These are phyloP conservation scores for Oreamnos americanus DNA, from an alignment of 2,113 vertebrate species.

Conservation along the genomic window DNA sequence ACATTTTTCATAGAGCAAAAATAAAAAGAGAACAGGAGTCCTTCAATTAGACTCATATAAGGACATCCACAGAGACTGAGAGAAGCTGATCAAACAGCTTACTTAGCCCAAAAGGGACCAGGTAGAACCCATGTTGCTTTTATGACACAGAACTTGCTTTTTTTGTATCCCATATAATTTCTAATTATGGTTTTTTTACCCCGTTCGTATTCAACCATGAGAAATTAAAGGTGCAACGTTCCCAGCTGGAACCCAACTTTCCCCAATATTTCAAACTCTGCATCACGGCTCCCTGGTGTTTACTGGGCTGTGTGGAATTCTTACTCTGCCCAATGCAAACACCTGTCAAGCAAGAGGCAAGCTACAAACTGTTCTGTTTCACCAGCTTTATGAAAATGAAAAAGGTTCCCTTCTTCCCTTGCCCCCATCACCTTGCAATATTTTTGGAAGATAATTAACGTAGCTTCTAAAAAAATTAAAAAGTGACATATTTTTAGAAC, in stretches of 20 bases:
- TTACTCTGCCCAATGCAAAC: neutral
- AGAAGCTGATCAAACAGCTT: constrained; percentile 87
- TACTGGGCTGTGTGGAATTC: neutral
- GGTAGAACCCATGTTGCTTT: constrained; percentile 80
- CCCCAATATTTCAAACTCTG: neutral
- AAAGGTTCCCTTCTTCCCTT: neutral
- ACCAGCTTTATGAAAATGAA: neutral
- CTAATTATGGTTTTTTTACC: constrained; percentile 78
- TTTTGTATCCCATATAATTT: constrained; percentile 69
- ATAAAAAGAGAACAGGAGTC: constrained; percentile 87
- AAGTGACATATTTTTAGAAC: neutral
- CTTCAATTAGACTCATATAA: constrained; percentile 88
- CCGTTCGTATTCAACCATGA: constrained; percentile 47
- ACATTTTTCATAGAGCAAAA: constrained; percentile 88
- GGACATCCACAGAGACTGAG: constrained; percentile 86
- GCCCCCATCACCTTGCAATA: neutral
- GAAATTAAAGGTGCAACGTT: constrained; percentile 49
- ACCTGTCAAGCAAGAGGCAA: neutral
- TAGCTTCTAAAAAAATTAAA: neutral
- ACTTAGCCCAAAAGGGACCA: constrained; percentile 86
- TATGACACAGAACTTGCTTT: constrained; percentile 78
- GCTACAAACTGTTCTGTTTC: neutral
- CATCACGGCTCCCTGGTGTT: neutral
- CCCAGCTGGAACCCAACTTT: neutral
- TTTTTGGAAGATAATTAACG: neutral